Percentiles rank a stretch among this genome's conserved stretches.
Evolutionary conservation across 2,113 vertebrate genomes (phyloP).

Genomic region (Odocoileus virginianus): DNA sequence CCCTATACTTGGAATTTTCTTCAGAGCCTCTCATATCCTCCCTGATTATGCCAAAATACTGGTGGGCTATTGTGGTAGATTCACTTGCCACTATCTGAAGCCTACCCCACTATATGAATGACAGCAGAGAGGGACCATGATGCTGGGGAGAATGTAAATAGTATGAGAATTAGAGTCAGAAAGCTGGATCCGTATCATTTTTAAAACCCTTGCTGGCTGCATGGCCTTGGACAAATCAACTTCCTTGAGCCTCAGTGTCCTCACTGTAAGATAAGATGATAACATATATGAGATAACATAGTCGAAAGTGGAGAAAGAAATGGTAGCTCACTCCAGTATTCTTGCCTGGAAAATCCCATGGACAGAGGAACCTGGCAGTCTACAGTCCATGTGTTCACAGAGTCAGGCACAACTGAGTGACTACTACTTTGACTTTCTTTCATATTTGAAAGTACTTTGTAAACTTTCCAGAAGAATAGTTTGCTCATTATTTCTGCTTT

Average conservation of each 20-base stretch:
- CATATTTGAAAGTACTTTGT: not conserved
- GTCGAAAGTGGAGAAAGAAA: not conserved
- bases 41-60: not conserved
- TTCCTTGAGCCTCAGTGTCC: conserved; percentile 1
- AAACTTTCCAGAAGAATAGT: not conserved
- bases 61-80: not conserved
- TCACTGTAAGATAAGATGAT: not conserved
- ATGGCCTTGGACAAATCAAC: not conserved
- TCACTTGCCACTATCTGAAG: not conserved
- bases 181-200: not conserved
- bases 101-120: not conserved
- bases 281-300: not conserved
- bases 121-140: not conserved
- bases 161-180: conserved; percentile 5
- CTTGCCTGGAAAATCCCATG: not conserved
- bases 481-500: not conserved
- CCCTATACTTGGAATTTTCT: not conserved
- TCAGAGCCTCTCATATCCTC: not conserved
- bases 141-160: not conserved
- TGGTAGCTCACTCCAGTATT: not conserved
- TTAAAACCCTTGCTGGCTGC: conserved; percentile 3
- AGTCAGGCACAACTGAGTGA: not conserved
- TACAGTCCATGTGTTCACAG: not conserved
- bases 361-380: not conserved
- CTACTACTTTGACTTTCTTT: not conserved